phyloP scores from a whole-genome alignment of 2,113 vertebrate species.

The Rhipidura dahli region DNA sequence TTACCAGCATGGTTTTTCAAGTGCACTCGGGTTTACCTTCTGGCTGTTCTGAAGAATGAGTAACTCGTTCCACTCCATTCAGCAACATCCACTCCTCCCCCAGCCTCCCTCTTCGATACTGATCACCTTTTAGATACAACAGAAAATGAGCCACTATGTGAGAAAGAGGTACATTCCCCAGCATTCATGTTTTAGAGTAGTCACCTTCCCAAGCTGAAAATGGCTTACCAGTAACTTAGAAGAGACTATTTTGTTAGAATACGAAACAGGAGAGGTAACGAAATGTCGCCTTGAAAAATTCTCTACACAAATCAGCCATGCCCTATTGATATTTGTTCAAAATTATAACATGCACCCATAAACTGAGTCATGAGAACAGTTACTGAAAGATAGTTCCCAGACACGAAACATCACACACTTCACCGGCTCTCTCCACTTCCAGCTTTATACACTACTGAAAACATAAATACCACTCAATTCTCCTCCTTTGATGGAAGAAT shows the following conservation, averaged over 20 bases:
- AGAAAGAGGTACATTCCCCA: neutral
- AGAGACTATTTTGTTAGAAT: neutral
- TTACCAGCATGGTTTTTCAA: neutral
- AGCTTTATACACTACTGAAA: neutral
- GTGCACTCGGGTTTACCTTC: slow-evolving; percentile 2
- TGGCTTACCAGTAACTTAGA: neutral
- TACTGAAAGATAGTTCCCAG: neutral
- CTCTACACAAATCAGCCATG: neutral
- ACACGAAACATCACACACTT: neutral
- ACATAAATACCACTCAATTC: neutral
- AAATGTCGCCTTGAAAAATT: neutral
- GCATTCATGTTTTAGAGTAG: neutral
- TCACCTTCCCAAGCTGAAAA: neutral
- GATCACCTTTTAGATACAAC: neutral
- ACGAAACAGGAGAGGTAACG: neutral
- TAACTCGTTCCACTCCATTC: neutral
- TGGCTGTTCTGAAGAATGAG: slow-evolving; percentile 8
- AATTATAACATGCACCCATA: neutral
- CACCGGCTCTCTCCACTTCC: rapidly evolving
- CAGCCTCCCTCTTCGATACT: neutral
- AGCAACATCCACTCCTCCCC: neutral
- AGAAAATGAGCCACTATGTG: neutral
- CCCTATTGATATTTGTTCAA: neutral
- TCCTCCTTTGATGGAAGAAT: neutral
- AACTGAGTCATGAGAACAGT: neutral